Evolutionary conservation across 2,113 vertebrate species (phyloP), one percentile per base, ranked within the genome.

Genomic region (Scomber scombrus): DNA sequence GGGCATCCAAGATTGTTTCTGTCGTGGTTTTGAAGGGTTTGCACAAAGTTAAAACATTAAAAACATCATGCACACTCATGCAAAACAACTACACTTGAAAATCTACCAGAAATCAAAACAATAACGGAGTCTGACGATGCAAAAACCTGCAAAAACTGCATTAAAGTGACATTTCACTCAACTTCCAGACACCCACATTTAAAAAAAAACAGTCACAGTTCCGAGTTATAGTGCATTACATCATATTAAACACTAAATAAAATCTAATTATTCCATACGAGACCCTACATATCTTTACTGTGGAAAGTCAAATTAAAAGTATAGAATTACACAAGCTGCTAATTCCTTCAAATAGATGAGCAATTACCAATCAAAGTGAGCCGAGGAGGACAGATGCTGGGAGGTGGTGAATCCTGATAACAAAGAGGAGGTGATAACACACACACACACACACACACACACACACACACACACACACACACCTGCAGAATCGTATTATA

Each of bases 271-370:
- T 83, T 89, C 71, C 80, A n/a, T 73, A 72, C 1, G 31, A 65
- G 58, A 16, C 18, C 49, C 63, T 52, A 70, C 70, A 15, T 54
- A 84, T 82, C 86, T 86, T 69, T 65, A 84, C 54, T n/a, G 54
- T 60, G 68, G 40, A 80, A 62, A 69, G 74, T 83, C 75, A 86
- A 74, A 89, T 89, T 73, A n/a, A n/a, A 26, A 83, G 81, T 86
- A 71, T 74, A 85, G 75, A 87, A 90, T 86, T 88, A n/a, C n/a
- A 90, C 76, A 90, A 84, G 81, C 77, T 69, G 82, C 67, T 91
- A 88, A 92, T 90, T 90, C 88, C 82, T 87, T 88, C 84, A 90
- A 88, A 91, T 9, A 86, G 87, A 82, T 71, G 70, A 84, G 68
- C 63, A 84, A 89, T 90, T 91, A 90, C 86, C 86, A n/a, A 85